Percentiles rank a stretch among this genome's conserved stretches.
Evolutionary conservation across 2,888 invertebrate species (phyloP).

Genomic region (Oeneis ivallda): DNA sequence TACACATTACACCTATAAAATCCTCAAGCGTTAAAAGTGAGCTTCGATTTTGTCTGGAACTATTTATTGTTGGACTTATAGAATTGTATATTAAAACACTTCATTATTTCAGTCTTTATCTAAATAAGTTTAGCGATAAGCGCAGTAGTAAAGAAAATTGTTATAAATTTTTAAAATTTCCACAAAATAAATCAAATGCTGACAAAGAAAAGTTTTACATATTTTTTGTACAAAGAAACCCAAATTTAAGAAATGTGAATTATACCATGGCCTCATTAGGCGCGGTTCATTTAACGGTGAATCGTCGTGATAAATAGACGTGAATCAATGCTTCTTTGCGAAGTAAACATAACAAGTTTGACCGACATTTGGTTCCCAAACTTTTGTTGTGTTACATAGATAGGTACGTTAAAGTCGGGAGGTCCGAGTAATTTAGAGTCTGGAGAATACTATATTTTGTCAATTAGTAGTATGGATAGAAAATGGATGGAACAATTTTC

Average conservation of each 20-base stretch:
- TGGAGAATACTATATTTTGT: not conserved
- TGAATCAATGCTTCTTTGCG: conserved; percentile 15
- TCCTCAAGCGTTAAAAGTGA: too few species aligned
- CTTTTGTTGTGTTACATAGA: not conserved
- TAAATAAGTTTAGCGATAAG: too few species aligned
- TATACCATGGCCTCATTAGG: conserved; percentile 28
- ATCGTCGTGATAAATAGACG: conserved; percentile 4
- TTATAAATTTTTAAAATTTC: not conserved
- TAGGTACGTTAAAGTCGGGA: not conserved
- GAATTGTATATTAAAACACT: too few species aligned
- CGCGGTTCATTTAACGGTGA: conserved; percentile 30
- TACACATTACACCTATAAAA: too few species aligned
- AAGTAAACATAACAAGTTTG: conserved; percentile 10
- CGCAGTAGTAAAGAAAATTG: too few species aligned
- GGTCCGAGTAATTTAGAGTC: too few species aligned
- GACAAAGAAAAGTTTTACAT: not conserved
- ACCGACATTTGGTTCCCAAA: conserved; percentile 11
- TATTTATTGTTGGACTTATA: too few species aligned
- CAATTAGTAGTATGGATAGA: too few species aligned
- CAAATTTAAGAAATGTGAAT: conserved; percentile 21
- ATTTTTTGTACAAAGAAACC: conserved; percentile 10
- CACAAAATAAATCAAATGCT: not conserved
- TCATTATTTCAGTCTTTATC: too few species aligned
- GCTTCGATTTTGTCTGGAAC: too few species aligned
- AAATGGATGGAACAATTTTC: too few species aligned